Conservation (phyloP, 2,888 invertebrate genomes). For the Dorcus parallelipipedus region DNA sequence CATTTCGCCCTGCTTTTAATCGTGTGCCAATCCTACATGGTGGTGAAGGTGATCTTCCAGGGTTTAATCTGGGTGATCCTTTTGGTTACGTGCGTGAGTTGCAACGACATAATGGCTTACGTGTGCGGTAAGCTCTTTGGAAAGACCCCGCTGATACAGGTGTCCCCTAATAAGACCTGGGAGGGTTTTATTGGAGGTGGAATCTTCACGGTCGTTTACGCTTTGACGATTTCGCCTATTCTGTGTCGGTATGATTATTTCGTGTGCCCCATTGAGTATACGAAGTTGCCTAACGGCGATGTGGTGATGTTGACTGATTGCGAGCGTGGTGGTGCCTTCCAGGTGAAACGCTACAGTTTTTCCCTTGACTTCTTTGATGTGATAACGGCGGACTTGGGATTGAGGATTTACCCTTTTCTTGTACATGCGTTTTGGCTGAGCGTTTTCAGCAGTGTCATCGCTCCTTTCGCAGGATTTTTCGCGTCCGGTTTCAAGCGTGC, state of each 20-base stretch:
- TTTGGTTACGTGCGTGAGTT: conserved; percentile 96
- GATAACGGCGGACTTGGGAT: not conserved
- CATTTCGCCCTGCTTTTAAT: conserved; percentile 95
- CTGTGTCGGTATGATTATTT: conserved; percentile 92
- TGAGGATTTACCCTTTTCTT: conserved; percentile 80
- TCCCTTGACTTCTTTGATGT: conserved; percentile 36
- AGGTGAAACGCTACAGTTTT: conserved; percentile 82
- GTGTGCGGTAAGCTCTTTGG: conserved; percentile 99
- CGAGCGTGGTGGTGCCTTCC: conserved; percentile 72
- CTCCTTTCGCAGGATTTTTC: conserved; percentile 99
- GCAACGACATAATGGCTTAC: conserved; percentile 99
- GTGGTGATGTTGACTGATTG: conserved; percentile 91
- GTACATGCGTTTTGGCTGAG: conserved; percentile 92
- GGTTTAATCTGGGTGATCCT: conserved; percentile 92
- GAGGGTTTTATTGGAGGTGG: conserved; percentile 99
- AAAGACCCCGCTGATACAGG: conserved; percentile 93
- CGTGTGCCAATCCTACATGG: conserved; percentile 95
- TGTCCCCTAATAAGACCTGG: conserved; percentile 99
- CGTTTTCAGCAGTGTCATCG: conserved; percentile 95
- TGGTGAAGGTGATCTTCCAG: conserved; percentile 96
- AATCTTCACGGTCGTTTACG: conserved; percentile 86
- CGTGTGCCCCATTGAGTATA: conserved; percentile 96
- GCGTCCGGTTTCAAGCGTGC: conserved; percentile 99
- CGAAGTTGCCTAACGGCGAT: conserved; percentile 76
- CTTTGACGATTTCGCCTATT: conserved; percentile 79